phyloP scores from a whole-genome alignment of 1,140 invertebrate species.

The Drosophila ironensis region DNA sequence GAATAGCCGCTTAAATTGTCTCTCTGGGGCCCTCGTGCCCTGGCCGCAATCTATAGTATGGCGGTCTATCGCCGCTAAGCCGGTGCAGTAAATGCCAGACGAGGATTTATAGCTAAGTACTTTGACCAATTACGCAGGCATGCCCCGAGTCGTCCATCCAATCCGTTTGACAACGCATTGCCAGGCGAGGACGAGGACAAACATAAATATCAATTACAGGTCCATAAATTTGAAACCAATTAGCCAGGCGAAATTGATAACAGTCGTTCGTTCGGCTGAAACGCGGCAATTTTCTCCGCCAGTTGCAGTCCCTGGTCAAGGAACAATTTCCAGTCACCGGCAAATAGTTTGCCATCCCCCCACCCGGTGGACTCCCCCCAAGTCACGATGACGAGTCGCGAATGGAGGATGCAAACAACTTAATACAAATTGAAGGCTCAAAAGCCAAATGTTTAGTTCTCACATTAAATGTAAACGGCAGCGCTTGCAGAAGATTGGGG shows the following conservation, averaged over 20 bases:
- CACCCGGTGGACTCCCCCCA: neutral
- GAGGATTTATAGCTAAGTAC: conserved; percentile 74
- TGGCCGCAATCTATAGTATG: conserved; percentile 25
- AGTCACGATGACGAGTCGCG: conserved; percentile 35
- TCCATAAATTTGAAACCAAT: conserved; percentile 82
- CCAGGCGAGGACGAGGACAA: conserved; percentile 44
- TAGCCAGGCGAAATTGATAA: conserved; percentile 81
- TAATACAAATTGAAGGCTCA: conserved; percentile 79
- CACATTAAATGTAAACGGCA: conserved; percentile 71
- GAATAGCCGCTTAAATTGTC: conserved; percentile 38
- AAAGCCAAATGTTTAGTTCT: conserved; percentile 77
- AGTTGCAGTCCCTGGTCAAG: too few species aligned
- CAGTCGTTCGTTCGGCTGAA: conserved; percentile 42
- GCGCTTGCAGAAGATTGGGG: conserved; percentile 36
- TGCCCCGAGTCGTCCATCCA: conserved; percentile 9
- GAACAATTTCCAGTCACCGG: conserved; percentile 48
- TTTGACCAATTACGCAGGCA: conserved; percentile 72
- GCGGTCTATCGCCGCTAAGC: conserved; percentile 16
- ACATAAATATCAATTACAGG: conserved; percentile 81
- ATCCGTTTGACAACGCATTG: conserved; percentile 60
- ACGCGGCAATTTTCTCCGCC: conserved; percentile 53
- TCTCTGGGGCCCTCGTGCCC: conserved; percentile 1
- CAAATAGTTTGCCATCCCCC: conserved; percentile 32
- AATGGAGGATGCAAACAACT: conserved; percentile 63
- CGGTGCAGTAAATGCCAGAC: conserved; percentile 36